A percentile compares a stretch with the other conserved stretches of the same genome.
These are phyloP conservation scores for Spodoptera littoralis DNA, from an alignment of 2,888 invertebrate genomes.

Conservation along the genomic window DNA sequence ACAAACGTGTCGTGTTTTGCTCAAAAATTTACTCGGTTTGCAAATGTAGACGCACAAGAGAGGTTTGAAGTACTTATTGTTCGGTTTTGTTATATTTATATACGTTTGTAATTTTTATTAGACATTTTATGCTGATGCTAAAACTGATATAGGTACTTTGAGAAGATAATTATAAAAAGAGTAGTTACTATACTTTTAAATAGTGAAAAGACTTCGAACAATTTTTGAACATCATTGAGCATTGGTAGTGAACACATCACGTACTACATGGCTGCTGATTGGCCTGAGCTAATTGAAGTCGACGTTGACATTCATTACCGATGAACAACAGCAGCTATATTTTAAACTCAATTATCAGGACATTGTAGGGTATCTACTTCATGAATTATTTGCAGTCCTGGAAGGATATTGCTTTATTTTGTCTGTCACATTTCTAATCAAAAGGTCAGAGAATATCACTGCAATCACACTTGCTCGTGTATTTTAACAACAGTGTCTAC, in stretches of 20 bases:
- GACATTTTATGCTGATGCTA: too few species aligned
- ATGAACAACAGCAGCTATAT: constrained; percentile 41
- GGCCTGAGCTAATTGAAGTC: constrained; percentile 60
- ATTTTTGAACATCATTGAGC: background rate
- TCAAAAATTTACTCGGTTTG: background rate
- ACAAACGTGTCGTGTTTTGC: constrained; percentile 5
- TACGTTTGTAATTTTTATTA: too few species aligned
- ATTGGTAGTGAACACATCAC: constrained; percentile 22
- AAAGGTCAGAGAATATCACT: constrained; percentile 57
- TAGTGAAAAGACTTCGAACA: background rate
- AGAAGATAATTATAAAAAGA: constrained; percentile 1
- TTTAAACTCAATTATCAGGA: constrained; percentile 41
- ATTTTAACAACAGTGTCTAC: constrained; percentile 10
- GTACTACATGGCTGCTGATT: constrained; percentile 40
- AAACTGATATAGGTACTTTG: too few species aligned
- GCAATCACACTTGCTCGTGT: constrained; percentile 29
- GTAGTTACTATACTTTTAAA: background rate
- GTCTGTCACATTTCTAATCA: constrained; percentile 59
- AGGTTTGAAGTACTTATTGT: too few species aligned
- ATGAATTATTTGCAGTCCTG: constrained; percentile 42
- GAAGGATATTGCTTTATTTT: constrained; percentile 49
- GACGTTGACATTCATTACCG: constrained; percentile 51
- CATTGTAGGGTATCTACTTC: constrained; percentile 11
- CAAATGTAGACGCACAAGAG: too few species aligned
- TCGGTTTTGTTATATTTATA: too few species aligned